Conservation (phyloP, 2,113 vertebrate species). For the Aviceda subcristata region DNA sequence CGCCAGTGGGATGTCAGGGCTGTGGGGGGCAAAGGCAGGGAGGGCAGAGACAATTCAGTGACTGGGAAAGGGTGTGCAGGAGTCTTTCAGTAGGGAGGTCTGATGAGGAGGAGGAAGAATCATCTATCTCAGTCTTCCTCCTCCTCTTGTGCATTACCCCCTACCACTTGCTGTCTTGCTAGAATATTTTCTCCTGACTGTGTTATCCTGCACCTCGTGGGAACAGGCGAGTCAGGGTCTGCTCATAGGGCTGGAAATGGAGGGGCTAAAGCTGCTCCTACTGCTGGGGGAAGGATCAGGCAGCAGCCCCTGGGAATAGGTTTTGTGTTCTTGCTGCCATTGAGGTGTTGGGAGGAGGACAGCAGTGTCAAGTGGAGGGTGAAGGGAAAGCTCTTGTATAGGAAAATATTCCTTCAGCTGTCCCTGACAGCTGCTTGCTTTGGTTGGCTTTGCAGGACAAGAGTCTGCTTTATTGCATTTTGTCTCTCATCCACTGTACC, state of each 20-base stretch:
- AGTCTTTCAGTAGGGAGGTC: not conserved
- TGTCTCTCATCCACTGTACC: not conserved
- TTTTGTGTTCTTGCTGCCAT: not conserved
- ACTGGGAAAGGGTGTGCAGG: not conserved
- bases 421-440: constrained; percentile 29
- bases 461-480: not conserved
- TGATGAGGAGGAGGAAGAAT: not conserved
- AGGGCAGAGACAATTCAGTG: not conserved
- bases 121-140: not conserved
- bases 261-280: not conserved
- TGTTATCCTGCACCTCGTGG: not conserved
- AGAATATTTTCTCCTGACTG: not conserved
- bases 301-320: not conserved
- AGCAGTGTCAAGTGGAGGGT: not conserved
- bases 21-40: not conserved
- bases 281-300: not conserved
- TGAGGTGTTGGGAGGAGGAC: not conserved
- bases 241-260: not conserved
- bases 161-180: not conserved
- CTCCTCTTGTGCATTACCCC: not conserved
- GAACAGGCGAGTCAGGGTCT: not conserved
- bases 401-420: constrained; percentile 47
- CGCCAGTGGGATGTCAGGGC: not conserved
- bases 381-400: not conserved
- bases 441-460: not conserved